Percentiles rank a stretch among this genome's conserved stretches.
phyloP scores from a whole-genome alignment of 2,888 invertebrate species.

The Platerodrilus igneus region DNA sequence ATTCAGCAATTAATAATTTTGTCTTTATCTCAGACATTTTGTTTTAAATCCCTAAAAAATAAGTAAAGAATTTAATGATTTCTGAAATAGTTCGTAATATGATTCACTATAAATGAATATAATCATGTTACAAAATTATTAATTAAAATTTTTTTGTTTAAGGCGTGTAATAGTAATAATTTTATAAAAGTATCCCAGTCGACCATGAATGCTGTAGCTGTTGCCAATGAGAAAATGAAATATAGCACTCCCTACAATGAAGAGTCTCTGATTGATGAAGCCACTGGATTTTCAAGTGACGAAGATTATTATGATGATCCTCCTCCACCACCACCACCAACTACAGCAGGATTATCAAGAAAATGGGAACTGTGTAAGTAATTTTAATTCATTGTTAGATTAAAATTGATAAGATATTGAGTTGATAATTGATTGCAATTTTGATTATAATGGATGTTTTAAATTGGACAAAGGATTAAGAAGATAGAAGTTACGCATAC shows the following conservation, averaged over 20 bases:
- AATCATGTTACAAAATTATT: background rate
- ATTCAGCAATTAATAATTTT: no score
- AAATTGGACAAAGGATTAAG: no score
- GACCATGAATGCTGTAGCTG: conserved; percentile 43
- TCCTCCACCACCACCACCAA: conserved; percentile 24
- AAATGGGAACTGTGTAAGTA: conserved; percentile 44
- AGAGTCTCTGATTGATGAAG: conserved; percentile 39
- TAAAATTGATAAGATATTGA: no score
- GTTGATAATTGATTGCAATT: background rate
- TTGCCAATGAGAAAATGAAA: conserved; percentile 22
- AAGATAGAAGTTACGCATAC: no score
- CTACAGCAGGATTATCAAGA: conserved; percentile 29
- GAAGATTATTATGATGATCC: conserved; percentile 38
- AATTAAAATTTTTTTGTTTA: conserved; percentile 1
- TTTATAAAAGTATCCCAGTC: conserved; percentile 47
- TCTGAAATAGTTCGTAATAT: no score
- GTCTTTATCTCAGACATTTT: no score
- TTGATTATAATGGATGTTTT: conserved; percentile 6
- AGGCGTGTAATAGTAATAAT: conserved; percentile 51
- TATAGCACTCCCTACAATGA: conserved; percentile 24
- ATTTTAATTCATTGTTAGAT: no score
- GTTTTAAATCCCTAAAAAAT: no score
- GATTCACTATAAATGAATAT: no score
- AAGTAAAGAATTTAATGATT: no score
- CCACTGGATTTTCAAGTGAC: conserved; percentile 45